phyloP scores from a whole-genome alignment of 2,113 vertebrate genomes.

The Manacus vitellinus region DNA sequence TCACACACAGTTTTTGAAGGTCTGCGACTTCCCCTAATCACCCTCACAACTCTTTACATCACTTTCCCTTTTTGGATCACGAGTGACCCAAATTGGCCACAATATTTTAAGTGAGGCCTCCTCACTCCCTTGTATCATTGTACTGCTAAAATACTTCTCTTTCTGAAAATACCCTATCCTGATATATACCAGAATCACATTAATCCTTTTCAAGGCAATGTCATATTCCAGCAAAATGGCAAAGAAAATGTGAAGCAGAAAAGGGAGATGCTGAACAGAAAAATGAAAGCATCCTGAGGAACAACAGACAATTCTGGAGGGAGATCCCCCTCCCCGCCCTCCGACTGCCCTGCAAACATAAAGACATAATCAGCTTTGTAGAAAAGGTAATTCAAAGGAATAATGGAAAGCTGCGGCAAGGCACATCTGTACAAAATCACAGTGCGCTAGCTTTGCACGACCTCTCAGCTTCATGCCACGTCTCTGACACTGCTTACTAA shows the following conservation, averaged over 20 bases:
- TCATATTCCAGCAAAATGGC: neutral
- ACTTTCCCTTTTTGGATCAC: neutral
- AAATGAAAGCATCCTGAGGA: neutral
- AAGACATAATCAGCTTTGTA: conserved; percentile 42
- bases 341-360: neutral
- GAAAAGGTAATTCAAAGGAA: conserved; percentile 40
- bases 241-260: conserved; percentile 10
- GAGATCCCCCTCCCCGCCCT: neutral
- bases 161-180: conserved; percentile 29
- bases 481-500: neutral
- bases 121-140: neutral
- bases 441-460: accelerated
- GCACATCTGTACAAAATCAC: conserved; percentile 8
- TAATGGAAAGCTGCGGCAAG: conserved; percentile 5
- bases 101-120: neutral
- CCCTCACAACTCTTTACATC: neutral
- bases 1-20: neutral
- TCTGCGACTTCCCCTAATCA: neutral
- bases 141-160: neutral
- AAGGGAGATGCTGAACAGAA: neutral
- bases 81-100: neutral
- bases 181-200: neutral
- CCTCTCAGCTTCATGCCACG: neutral
- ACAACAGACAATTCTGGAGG: neutral
- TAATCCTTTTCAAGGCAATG: conserved; percentile 36